These are phyloP conservation scores for Flexamia atlantica DNA, from an alignment of 2,888 invertebrate species.

Conservation along the genomic window DNA sequence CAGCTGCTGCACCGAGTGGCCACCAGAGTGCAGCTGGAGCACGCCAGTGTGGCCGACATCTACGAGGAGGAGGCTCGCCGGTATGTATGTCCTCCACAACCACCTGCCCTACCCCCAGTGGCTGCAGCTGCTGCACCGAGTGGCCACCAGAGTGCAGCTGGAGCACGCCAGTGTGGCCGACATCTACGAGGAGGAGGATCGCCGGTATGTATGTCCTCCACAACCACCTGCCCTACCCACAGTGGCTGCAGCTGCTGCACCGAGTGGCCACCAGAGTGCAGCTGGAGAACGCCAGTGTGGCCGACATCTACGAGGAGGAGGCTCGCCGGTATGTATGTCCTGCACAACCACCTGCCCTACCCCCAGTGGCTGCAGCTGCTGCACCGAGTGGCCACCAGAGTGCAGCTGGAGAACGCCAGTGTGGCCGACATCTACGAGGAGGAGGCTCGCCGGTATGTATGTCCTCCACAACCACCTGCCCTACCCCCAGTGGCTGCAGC, in stretches of 20 bases:
- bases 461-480: conserved; percentile 37
- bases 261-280: conserved; percentile 7
- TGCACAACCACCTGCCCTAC: conserved; percentile 30
- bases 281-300: background rate
- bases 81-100: no score
- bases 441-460: conserved; percentile 14
- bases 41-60: background rate
- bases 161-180: background rate
- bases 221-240: conserved; percentile 11
- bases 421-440: background rate
- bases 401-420: background rate
- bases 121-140: conserved; percentile 7
- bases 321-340: background rate
- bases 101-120: background rate
- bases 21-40: background rate
- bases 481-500: background rate
- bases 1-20: conserved; percentile 10
- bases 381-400: conserved; percentile 22
- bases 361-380: background rate
- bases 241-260: background rate
- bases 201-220: conserved; percentile 2
- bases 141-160: background rate
- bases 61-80: background rate
- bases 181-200: conserved; percentile 8
- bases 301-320: conserved; percentile 16